Evolutionary conservation across 2,113 vertebrate species (phyloP), one percentile per base, ranked within the genome.

Genomic region (Anolis carolinensis): DNA sequence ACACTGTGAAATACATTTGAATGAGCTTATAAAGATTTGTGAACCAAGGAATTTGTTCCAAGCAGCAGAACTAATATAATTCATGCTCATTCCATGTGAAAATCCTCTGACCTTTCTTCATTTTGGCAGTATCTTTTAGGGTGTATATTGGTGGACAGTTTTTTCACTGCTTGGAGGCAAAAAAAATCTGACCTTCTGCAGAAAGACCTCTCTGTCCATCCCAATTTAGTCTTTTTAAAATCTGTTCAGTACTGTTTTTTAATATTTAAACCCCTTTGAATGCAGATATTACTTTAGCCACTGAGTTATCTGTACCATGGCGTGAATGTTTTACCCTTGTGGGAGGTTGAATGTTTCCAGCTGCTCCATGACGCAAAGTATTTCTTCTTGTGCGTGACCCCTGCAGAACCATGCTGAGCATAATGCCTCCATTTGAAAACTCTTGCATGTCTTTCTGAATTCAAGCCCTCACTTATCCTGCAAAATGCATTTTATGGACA

Each of bases 401-500:
- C 50, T 62, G 83, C 75, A 70, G 80, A 63, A n/a, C 48, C 50
- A 4, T 4, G 0, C 27, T 77, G 82, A 48, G 30, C 14, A 63
- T 86, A 68, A 81, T 0, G 7, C 52, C 63, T 82, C 87, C 82
- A 39, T 85, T 90, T 65, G 32, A 3, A 81, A 67, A 20, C 39
- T 83, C 39, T 0, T 0, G 13, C 2, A 67, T 3, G 18, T 71
- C 72, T 8, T 32, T n/a, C 83, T 34, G 1, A 87, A 86, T 88
- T 25, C 88, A 82, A 32, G 1, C 74, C 55, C 44, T 68, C 86
- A 5, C 10, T 86, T 82, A 81, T 30, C 80, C 78, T 65, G 27
- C 75, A 32, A 80, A 78, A 27, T 79, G 34, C 67, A 74, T 25
- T 85, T 85, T 67, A 70, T 13, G 14, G 81, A 85, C 76, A 62